Base-by-base conservation (phyloP, 2,113 vertebrate species). In the Tragelaphus imberbis region DNA sequence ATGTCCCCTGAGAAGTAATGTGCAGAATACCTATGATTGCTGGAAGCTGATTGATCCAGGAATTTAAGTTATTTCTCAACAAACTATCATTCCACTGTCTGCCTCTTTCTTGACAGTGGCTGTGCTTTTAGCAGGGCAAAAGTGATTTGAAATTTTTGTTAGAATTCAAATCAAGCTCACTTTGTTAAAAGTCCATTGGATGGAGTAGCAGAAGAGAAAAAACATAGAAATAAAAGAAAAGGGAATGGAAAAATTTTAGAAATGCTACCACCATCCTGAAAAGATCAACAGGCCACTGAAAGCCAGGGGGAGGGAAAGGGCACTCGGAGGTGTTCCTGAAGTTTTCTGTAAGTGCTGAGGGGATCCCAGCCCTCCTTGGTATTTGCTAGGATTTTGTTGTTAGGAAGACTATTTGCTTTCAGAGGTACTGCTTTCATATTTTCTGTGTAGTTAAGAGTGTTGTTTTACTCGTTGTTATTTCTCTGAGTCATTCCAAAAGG, bases 51-150 rank as follows among this genome's bases (percentile, higher is more conserved):
- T 44, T 89, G 94, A 88, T 55, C 68, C 6, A 23, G 65, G 51
- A 77, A 92, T 56, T 53, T 21, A 51, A 84, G 84, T 36, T 97
- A 87, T 86, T 97, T 97, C 89, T 91, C 91, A 98, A 81, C 84
- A 96, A 93, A 90, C 40, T 40, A 28, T 80, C 27, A 0, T 91
- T 95, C 63, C n/a, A 61, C 51, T 98, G 91, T 97, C 33, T 87
- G 89, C 49, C 33, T 84, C 63, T 95, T 93, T 91, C 36, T 94
- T 97, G 94, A 90, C 89, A 95, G 19, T 87, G 77, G 75, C 94
- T 97, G 77, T 95, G 95, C 91, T 97, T 98, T 97, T 93, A 97
- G 87, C 28, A 44, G 80, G 94, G 75, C 58, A 93, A 95, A 95
- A 95, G 55, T 93, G 91, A 94, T 63, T 68, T 87, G 96, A 85